Evolutionary conservation across 2,113 vertebrate species (phyloP).

Genomic region (Galeopterus variegatus): DNA sequence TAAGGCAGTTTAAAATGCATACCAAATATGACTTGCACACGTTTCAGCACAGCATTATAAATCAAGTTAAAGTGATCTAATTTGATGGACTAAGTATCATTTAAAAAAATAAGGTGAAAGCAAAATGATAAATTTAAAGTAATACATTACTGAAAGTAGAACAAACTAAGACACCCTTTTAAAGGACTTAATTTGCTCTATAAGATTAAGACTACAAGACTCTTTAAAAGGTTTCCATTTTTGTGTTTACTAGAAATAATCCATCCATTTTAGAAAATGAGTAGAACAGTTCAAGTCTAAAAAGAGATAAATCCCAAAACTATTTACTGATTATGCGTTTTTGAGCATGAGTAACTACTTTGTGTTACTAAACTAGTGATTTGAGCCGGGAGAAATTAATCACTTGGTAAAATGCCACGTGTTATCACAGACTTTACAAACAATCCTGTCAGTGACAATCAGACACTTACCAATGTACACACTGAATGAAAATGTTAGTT

Average conservation of each 20-base stretch:
- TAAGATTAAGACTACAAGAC: conserved; percentile 70
- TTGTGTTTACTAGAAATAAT: conserved; percentile 83
- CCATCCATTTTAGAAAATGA: conserved; percentile 77
- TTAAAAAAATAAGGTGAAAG: conserved; percentile 60
- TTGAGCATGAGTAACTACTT: conserved; percentile 74
- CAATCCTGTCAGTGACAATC: conserved; percentile 80
- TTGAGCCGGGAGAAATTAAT: conserved; percentile 79
- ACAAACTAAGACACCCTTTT: conserved; percentile 68
- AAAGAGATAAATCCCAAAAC: conserved; percentile 83
- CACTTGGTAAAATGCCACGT: conserved; percentile 68
- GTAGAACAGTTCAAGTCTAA: conserved; percentile 75
- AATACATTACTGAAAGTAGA: conserved; percentile 65
- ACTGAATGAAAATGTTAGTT: conserved; percentile 78
- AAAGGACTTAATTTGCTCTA: conserved; percentile 77
- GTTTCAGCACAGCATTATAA: conserved; percentile 64
- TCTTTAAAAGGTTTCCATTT: conserved; percentile 79
- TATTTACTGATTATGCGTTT: conserved; percentile 81
- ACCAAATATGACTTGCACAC: background rate
- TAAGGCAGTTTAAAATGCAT: background rate
- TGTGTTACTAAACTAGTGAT: conserved; percentile 67
- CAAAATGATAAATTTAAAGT: conserved; percentile 61
- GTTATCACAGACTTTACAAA: conserved; percentile 81
- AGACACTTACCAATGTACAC: conserved; percentile 81
- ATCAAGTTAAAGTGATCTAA: conserved; percentile 69
- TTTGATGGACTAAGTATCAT: conserved; percentile 41